phyloP scores from a whole-genome alignment of 1,140 invertebrate genomes.

The Antheraea mylitta region DNA sequence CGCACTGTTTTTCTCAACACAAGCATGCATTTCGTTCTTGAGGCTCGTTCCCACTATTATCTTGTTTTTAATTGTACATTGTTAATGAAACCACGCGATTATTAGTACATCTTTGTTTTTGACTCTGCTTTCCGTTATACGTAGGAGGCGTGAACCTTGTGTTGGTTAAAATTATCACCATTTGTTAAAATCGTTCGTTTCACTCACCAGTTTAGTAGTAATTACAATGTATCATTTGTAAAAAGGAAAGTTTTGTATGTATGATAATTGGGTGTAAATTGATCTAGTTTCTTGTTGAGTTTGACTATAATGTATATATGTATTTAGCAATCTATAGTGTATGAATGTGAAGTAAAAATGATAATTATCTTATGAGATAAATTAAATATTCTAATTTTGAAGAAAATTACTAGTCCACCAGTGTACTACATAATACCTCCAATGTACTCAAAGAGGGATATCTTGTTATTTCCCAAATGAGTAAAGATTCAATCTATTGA shows the following conservation, averaged over 20 bases:
- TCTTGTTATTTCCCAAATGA: too few relatives aligned
- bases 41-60: slow-evolving; percentile 61
- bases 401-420: too few relatives aligned
- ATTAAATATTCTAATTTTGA: too few relatives aligned
- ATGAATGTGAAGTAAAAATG: too few relatives aligned
- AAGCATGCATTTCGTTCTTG: slow-evolving; percentile 55
- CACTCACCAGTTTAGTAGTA: not conserved
- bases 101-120: slow-evolving; percentile 13
- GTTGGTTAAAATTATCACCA: slow-evolving; percentile 5
- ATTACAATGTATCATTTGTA: slow-evolving; percentile 1
- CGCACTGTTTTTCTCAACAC: slow-evolving; percentile 54
- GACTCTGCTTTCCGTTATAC: slow-evolving; percentile 10
- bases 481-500: too few relatives aligned
- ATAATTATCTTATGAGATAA: too few relatives aligned
- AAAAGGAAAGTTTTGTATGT: not conserved
- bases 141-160: not conserved
- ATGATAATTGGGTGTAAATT: slow-evolving; percentile 1
- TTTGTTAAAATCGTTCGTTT: slow-evolving; percentile 12
- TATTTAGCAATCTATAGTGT: too few relatives aligned
- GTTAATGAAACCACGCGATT: slow-evolving; percentile 50
- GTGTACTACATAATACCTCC: too few relatives aligned
- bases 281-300: not conserved
- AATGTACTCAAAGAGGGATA: too few relatives aligned
- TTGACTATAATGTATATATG: not conserved
- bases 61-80: slow-evolving; percentile 44